Base-by-base conservation (phyloP, 2,113 vertebrate species). In the Elephantulus edwardii region DNA sequence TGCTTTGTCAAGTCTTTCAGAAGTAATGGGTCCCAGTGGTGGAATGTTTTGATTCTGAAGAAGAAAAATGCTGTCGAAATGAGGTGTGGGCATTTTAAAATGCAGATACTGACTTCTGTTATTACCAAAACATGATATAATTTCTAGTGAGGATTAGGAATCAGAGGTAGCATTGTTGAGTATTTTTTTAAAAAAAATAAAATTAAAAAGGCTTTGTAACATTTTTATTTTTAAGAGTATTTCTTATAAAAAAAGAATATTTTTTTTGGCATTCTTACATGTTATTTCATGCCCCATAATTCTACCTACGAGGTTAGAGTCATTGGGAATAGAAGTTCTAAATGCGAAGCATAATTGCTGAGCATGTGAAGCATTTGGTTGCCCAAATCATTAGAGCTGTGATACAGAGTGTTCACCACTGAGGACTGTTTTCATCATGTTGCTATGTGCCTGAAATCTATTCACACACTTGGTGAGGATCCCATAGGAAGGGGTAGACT, bases 301-400 rank as follows among this genome's bases (percentile, higher is more conserved):
- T 30, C 46, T 76, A 17, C 68, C 83, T 90, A 87, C 88, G 54
- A 93, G 35, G 24, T 82, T n/a, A 42, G 3, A 33, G 4, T 17
- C 81, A 17, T 77, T 91, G 56, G 44, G 66, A 74, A 12, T 62
- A 28, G 8, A 66, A 71, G 9, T 82, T 93, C 60, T 90, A 88
- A 70, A 40, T 81, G 35, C 42, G 19, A 4, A 46, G 7, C 56
- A 6, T 42, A 77, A 42, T 85, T 92, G 13, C 13, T 1, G 22
- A 83, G n/a, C 48, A 30, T 35, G 33, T 70, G 42, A 82, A 87
- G 80, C 10, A 66, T 68, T 76, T 91, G 50, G 58, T 62, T 62
- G 22, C 11, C 42, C 3, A 33, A 26, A 8, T 83, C 10, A 2
- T 92, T 64, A 28, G 16, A 13, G 0, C 16, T 76, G 2, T n/a